Base-by-base conservation (phyloP, 2,888 invertebrate genomes). In the Pheosia gnoma region DNA sequence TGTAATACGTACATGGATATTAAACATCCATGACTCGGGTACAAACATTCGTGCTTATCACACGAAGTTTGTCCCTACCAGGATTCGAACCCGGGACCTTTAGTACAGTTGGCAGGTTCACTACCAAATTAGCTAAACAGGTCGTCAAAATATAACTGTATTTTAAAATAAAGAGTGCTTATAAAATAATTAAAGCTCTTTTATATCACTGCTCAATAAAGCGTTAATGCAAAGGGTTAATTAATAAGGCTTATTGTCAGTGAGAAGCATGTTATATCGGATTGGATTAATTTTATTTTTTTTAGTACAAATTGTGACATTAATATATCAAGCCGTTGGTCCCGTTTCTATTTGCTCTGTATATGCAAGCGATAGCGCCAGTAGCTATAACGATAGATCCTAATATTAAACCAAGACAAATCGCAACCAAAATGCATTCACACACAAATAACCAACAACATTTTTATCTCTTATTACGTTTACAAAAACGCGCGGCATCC, bases 401-500 rank as follows among this genome's bases (percentile, higher is more conserved):
- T 47, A 11, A 47, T n/a, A 47, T n/a, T 47, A 4, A 5, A 5
- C 5, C n/a, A 47, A n/a, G 47, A 7, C 37, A 37, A 36, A 53
- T 53, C 6, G 10, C 3, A 37, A 38, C 38, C 56, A n/a, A 51
- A 62, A 59, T 47, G 6, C 49, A 63, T 64, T 68, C 64, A 58
- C 66, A 68, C 61, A 59, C 61, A 61, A 60, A 65, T 65, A 71
- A 68, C 67, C 73, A 0, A 66, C 65, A 62, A 64, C 57, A 65
- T 64, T 73, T 69, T 25, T 68, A 65, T 63, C 67, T 66, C 72
- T 68, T 81, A 80, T 82, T 77, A 80, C 74, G 77, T 75, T 77
- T 75, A 80, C 80, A 83, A 75, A 75, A 76, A 80, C 74, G 74
- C 66, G 67, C 67, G 79, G 77, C 72, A 81, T 82, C 81, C 80